Conservation (phyloP, 2,797 vertebrate genomes). For the Muraenolepis orangiensis region DNA sequence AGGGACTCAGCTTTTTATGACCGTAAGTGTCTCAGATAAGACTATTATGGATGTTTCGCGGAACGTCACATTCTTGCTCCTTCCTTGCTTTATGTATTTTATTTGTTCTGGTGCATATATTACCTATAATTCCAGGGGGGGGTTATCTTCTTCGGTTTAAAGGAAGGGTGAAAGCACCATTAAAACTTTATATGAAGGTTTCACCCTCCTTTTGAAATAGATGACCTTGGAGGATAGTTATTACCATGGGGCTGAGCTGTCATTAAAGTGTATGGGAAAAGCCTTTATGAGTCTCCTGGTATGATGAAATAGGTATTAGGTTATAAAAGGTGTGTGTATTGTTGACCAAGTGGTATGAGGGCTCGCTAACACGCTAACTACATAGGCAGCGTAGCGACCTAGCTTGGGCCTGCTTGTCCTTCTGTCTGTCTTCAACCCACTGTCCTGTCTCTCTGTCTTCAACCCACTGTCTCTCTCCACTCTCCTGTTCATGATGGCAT, state of each 20-base stretch:
- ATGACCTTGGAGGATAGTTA: neutral
- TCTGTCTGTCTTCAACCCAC: neutral
- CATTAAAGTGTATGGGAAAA: neutral
- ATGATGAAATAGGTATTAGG: neutral
- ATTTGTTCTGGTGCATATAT: neutral
- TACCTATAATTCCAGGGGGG: neutral
- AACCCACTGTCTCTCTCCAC: too few relatives aligned
- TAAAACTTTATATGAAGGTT: neutral
- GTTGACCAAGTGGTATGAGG: too few relatives aligned
- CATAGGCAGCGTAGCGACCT: neutral
- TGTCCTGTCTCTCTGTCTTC: too few relatives aligned
- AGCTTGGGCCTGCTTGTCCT: neutral
- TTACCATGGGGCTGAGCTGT: neutral
- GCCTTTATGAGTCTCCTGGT: neutral
- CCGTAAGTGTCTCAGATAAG: too few relatives aligned
- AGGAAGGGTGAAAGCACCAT: neutral
- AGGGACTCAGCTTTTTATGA: too few relatives aligned
- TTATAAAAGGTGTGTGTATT: neutral
- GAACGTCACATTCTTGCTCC: neutral
- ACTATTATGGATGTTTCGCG: neutral
- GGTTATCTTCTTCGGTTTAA: neutral
- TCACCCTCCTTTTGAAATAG: neutral
- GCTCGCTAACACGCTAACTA: neutral
- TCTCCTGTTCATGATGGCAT: neutral
- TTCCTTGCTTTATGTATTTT: neutral